These are phyloP conservation scores for Phrixothrix hirtus DNA, from an alignment of 2,888 invertebrate species.

Conservation along the genomic window DNA sequence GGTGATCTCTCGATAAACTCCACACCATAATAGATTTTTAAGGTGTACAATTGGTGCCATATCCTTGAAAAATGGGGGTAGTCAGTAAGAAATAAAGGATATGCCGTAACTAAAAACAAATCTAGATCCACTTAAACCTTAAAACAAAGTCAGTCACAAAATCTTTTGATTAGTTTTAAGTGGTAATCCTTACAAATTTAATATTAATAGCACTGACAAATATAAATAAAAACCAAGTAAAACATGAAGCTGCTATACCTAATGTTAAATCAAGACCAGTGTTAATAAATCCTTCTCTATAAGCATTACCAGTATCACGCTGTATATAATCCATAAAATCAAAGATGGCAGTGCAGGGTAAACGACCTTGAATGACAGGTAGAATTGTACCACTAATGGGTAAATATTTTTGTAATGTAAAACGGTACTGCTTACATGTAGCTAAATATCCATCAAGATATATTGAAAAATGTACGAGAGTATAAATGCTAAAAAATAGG, in stretches of 20 bases:
- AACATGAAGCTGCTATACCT: slow-evolving; percentile 64
- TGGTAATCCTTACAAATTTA: slow-evolving; percentile 39
- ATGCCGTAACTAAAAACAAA: no score
- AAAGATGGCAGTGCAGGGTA: slow-evolving; percentile 73
- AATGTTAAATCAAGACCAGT: slow-evolving; percentile 71
- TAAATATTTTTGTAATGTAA: slow-evolving; percentile 65
- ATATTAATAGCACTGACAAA: slow-evolving; percentile 48
- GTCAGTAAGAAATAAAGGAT: no score
- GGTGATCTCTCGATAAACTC: no score
- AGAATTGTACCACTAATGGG: slow-evolving; percentile 62
- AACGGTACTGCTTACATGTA: slow-evolving; percentile 77
- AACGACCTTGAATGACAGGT: slow-evolving; percentile 65
- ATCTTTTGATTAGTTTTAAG: no score
- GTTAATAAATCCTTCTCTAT: slow-evolving; percentile 70
- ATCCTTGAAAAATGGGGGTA: no score
- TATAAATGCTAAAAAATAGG: slow-evolving; percentile 66
- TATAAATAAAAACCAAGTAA: slow-evolving; percentile 45
- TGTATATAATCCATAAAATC: slow-evolving; percentile 86
- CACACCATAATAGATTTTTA: no score
- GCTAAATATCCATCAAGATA: slow-evolving; percentile 73
- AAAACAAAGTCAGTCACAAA: no score
- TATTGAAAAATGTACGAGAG: slow-evolving; percentile 69
- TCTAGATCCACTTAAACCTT: no score
- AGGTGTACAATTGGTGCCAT: no score
- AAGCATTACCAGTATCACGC: slow-evolving; percentile 65